Conservation (phyloP, 2,888 invertebrate genomes). For the Chrysolina americana region DNA sequence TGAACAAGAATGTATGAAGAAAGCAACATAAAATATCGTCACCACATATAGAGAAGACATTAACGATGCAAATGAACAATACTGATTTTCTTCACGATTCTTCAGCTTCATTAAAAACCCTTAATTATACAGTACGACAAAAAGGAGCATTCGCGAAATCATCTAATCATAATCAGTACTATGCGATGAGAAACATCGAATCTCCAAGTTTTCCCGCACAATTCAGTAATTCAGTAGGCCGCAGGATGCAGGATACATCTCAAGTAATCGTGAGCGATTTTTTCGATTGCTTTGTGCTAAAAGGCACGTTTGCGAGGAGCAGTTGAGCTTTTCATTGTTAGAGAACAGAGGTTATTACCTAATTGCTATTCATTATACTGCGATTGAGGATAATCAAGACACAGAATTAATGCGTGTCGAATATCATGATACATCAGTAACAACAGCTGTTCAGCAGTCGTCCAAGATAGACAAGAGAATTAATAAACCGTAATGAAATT, state of each 20-base stretch:
- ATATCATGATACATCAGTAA: no score
- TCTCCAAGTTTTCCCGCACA: slow-evolving; percentile 1
- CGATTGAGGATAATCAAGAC: neutral
- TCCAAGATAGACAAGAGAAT: no score
- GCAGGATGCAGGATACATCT: neutral
- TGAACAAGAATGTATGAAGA: no score
- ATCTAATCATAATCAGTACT: slow-evolving; percentile 8
- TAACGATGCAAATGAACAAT: neutral
- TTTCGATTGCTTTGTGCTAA: neutral
- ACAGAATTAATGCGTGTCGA: neutral
- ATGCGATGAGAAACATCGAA: neutral
- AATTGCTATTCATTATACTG: neutral
- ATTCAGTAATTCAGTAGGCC: neutral
- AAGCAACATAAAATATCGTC: no score
- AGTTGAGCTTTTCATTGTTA: neutral
- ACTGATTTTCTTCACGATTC: neutral
- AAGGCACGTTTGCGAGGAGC: neutral
- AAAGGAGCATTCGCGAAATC: neutral
- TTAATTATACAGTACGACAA: neutral
- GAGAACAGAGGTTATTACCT: neutral
- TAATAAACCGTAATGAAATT: no score
- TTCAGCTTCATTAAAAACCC: slow-evolving; percentile 1
- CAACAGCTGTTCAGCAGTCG: no score
- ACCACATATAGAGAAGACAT: no score
- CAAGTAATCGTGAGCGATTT: neutral